Evolutionary conservation across 2,113 vertebrate genomes (phyloP), one percentile per base, ranked within the genome.

Genomic region (Spheniscus mendiculus): DNA sequence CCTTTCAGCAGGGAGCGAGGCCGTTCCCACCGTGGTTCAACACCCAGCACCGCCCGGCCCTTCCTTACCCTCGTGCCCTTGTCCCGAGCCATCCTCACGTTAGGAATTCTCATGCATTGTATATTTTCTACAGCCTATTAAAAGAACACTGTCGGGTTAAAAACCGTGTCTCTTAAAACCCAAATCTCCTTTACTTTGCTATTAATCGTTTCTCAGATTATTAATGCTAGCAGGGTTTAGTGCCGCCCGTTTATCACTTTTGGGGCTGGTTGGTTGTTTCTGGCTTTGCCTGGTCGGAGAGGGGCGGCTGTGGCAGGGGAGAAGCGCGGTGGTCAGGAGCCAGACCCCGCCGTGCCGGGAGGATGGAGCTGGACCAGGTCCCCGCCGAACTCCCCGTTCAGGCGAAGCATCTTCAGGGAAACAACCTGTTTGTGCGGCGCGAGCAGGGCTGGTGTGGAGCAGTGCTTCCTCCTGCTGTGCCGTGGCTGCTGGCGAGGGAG

Each of bases 111-210:
- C 63, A 22, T 1, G 44, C 65, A 58, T 62, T 3, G 25, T n/a
- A 10, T 42, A 4, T 69, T 97, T 92, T 34, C 34, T 26, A 11
- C 65, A 92, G 90, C 86, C 73, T 56, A 45, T 89, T 85, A 76
- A 69, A 67, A 49, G 83, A 89, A 79, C 76, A 34, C 22, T 49
- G 76, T 14, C 4, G 13, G 83, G 77, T 84, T 95, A 76, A 96
- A 93, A 84, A 27, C 52, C 84, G 44, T 93, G 52, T 91, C 93
- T 32, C 82, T 90, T 95, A 90, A 83, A 80, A 3, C 77, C 77
- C 94, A 91, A 95, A 97, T 83, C 96, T 72, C 73, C 90, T 97
- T 93, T 79, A 11, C 87, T 91, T 79, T 63, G 87, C 94, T 90
- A 52, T 93, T 93, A 97, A 96, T 93, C 34, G 25, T 93, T 90